Conservation (phyloP, 2,888 invertebrate genomes). For the Agrochola litura region DNA sequence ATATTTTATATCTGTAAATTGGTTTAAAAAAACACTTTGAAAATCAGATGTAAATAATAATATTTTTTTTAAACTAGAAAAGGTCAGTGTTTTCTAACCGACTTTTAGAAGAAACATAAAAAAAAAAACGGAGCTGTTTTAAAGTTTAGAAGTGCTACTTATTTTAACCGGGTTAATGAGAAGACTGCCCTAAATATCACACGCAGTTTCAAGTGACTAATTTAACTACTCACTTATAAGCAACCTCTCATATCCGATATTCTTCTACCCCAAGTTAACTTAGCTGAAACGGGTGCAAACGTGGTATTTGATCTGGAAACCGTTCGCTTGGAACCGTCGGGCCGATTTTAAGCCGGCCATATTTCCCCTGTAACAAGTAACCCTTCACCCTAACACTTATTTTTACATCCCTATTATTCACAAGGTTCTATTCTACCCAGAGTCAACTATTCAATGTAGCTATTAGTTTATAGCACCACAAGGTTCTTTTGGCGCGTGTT, state of each 20-base stretch:
- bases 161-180: not conserved
- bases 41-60: not conserved
- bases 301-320: conserved; percentile 35
- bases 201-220: not conserved
- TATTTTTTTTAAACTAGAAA: not conserved
- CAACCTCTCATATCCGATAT: not conserved
- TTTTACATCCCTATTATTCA: conserved; percentile 26
- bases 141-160: not conserved
- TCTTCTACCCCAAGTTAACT: not conserved
- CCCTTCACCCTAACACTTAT: not conserved
- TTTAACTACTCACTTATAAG: not conserved
- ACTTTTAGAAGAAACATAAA: not conserved
- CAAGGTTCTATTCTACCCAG: not conserved
- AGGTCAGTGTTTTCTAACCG: not conserved
- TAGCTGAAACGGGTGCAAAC: not conserved
- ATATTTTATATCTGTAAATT: too few relatives aligned
- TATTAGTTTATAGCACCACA: not conserved
- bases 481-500: not conserved
- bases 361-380: not conserved
- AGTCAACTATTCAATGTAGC: not conserved
- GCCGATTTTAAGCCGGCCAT: not conserved
- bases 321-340: conserved; percentile 1
- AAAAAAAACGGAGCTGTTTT: not conserved
- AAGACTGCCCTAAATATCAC: too few relatives aligned
- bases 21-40: too few relatives aligned